Evolutionary conservation across 1,140 invertebrate genomes (phyloP), one percentile per base, ranked within the genome.

Genomic region (Drosophila sechellia): DNA sequence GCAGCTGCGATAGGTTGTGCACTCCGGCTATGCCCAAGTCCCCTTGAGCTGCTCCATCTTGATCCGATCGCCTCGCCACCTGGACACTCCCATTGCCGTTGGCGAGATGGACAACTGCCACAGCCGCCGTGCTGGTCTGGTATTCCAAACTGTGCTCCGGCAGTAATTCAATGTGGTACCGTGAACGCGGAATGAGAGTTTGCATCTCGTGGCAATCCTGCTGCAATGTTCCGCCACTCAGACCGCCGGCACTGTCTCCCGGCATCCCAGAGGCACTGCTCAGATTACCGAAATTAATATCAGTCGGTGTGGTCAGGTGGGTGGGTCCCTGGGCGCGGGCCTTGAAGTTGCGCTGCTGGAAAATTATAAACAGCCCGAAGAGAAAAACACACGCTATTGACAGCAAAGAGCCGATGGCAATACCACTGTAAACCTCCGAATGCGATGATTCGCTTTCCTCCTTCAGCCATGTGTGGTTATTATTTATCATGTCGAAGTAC

Each of bases 151-250:
- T 75, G 37, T 79, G 75, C 50, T 89, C 80, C 15, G 83, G 71
- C 55, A 89, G 58, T 72, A 89, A 52, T 25, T 89, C 84, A 48
- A 89, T 89, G 84, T 89, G 80, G 45, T 79, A 79, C 34, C 81
- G 70, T 5, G 84, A 86, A 22, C 89, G 89, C 6, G 91, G 91
- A 34, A 92, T 92, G 0, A 92, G 68, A 6, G 91, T 92, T 58
- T 92, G 91, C 91, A 92, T 92, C 59, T 92, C 91, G 45, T 91
- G 89, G 37, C 79, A 91, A 31, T 92, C 91, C 45, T 92, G 91
- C 54, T 85, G 90, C 72, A 89, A 37, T 3, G 90, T 89, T 55
- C 81, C 81, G 27, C 87, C 85, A 65, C 87, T 91, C 5, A 90
- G 35, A 0, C 90, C 87, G 0, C 84, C 90, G 4, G 90, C 90